Evolutionary conservation across 1,140 invertebrate genomes (phyloP), one percentile per base, ranked within the genome.

Genomic region (Teleopsis dalmanni): DNA sequence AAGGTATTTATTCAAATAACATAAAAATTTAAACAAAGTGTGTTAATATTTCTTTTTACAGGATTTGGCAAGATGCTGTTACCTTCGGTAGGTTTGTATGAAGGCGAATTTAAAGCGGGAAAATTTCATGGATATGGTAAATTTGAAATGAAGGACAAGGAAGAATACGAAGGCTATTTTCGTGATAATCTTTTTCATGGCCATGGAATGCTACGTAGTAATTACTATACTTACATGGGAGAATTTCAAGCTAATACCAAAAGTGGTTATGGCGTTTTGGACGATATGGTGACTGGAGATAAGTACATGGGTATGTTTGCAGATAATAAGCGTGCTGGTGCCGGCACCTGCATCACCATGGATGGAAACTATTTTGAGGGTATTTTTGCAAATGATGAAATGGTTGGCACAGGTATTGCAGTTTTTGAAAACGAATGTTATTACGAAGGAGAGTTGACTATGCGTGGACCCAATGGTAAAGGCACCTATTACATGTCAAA

Each of bases 321-420:
- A 45, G 87, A 91, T 48, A 85, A 89, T 65, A 79, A 82, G 62
- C 84, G 85, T 51, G 81, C 87, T 64, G 89, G 89, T 1, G 80
- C 78, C 59, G 89, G 88, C 9, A 73, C 90, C 23, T 87, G 91
- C 40, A 87, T 93, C 3, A 91, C 89, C 1, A 73, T 91, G 43
- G 87, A 91, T 73, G 89, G 88, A 1, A 84, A 90, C 72, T 93
- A 94, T 72, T 92, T 91, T 58, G 89, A 92, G 74, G 90, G 90
- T 21, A 79, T 79, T 45, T 94, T 92, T 63, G 77, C 78, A 45
- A 81, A 85, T 57, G 84, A 87, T 64, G 78, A 86, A 55, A 71
- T 93, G 25, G 81, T 77, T 83, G 89, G 91, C 25, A 79, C 82
- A 60, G 88, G 89, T 11, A 75, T 93, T 11, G 90, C 92, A 79